These are phyloP conservation scores for Asteroscopus sphinx DNA, from an alignment of 2,888 invertebrate species.

Conservation along the genomic window DNA sequence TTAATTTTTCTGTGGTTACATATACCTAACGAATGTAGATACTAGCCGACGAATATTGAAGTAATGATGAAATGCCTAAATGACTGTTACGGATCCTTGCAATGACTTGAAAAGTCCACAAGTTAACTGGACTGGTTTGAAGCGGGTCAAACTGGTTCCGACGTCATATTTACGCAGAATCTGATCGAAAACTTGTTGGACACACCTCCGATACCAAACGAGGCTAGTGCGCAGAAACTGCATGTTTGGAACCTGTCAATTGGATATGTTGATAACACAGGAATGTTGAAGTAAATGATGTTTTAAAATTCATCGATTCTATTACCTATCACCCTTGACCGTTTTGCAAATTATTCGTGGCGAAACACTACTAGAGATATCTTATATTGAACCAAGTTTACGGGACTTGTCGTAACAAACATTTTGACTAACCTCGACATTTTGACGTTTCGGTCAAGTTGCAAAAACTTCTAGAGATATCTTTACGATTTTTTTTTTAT, in stretches of 20 bases:
- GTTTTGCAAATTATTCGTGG: too few species aligned
- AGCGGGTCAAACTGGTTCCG: constrained; percentile 9
- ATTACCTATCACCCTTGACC: too few species aligned
- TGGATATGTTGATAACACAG: neutral
- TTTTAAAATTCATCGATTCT: too few species aligned
- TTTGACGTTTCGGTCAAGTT: too few species aligned
- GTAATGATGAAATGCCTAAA: constrained; percentile 13
- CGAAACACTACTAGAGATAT: too few species aligned
- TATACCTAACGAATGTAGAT: constrained; percentile 26
- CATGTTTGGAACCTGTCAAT: constrained; percentile 4
- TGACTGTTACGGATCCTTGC: neutral
- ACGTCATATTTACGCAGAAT: constrained; percentile 47
- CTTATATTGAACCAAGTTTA: too few species aligned
- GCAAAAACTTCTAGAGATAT: too few species aligned
- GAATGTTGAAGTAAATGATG: too few species aligned
- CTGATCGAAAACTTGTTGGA: constrained; percentile 37
- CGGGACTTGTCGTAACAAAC: too few species aligned
- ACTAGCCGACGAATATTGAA: constrained; percentile 13
- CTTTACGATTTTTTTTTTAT: too few species aligned
- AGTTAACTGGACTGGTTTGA: neutral
- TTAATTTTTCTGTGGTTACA: too few species aligned
- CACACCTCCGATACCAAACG: constrained; percentile 45
- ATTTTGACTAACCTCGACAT: too few species aligned
- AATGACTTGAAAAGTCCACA: constrained; percentile 28
- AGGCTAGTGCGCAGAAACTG: neutral